Percentiles rank a stretch among this genome's conserved stretches.
Conservation (phyloP, 2,888 invertebrate species). For the Orgyia antiqua region DNA sequence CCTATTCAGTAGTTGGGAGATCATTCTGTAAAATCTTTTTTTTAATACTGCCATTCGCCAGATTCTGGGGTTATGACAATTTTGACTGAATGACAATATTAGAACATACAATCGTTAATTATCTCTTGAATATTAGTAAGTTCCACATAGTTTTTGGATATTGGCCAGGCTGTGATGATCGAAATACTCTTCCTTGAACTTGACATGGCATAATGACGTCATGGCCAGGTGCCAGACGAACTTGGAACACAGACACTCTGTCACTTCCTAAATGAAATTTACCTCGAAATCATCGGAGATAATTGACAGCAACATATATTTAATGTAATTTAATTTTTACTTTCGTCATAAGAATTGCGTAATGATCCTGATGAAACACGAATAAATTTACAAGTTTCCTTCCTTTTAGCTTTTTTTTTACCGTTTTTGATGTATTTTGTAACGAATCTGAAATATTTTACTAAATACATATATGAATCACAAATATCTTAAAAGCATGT, state of each 20-base stretch:
- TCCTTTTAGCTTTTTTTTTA: no score
- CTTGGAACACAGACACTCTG: constrained; percentile 12
- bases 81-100: no score
- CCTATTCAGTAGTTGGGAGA: no score
- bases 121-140: no score
- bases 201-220: constrained; percentile 43
- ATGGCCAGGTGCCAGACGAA: constrained; percentile 27
- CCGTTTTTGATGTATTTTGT: no score
- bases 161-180: constrained; percentile 46
- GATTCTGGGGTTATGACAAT: no score
- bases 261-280: constrained; percentile 16
- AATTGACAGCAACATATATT: constrained; percentile 28
- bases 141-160: constrained; percentile 50
- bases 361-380: constrained; percentile 6
- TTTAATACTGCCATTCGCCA: no score
- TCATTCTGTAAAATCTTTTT: no score
- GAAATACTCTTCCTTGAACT: constrained; percentile 59
- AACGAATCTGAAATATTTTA: not conserved
- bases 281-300: constrained; percentile 15
- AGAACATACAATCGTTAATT: no score
- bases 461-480: not conserved
- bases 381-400: constrained; percentile 1
- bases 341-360: constrained; percentile 8
- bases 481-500: no score
- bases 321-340: constrained; percentile 1